phyloP scores from a whole-genome alignment of 2,113 vertebrate genomes.

The Sylvia atricapilla region DNA sequence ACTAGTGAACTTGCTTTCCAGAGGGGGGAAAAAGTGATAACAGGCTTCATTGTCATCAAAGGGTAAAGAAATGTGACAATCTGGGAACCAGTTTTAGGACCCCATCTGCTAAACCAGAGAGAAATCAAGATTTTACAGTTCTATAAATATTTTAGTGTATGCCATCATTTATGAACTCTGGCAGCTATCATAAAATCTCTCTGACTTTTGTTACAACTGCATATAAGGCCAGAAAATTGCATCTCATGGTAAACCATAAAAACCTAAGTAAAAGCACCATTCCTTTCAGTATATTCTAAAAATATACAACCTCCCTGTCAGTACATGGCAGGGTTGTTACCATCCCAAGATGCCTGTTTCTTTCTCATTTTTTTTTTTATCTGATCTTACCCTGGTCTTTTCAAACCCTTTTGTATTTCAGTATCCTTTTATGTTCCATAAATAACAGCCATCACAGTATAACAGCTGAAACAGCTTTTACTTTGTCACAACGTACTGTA shows the following conservation, averaged over 20 bases:
- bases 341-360: conserved; percentile 77
- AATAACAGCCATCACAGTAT: conserved; percentile 67
- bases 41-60: conserved; percentile 78
- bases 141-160: conserved; percentile 90
- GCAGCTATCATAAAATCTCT: conserved; percentile 87
- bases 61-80: conserved; percentile 83
- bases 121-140: conserved; percentile 90
- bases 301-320: conserved; percentile 82
- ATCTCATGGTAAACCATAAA: conserved; percentile 89
- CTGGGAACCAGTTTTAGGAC: conserved; percentile 80
- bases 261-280: conserved; percentile 86
- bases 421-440: conserved; percentile 77
- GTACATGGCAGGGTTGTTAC: conserved; percentile 76
- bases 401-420: conserved; percentile 74
- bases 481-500: conserved; percentile 69
- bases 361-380: conserved; percentile 73
- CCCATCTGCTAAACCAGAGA: conserved; percentile 86
- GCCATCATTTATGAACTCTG: conserved; percentile 89
- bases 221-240: conserved; percentile 89
- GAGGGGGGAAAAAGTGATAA: conserved; percentile 57
- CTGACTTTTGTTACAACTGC: conserved; percentile 88
- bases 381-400: conserved; percentile 78
- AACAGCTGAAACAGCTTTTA: conserved; percentile 77
- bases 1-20: conserved; percentile 70
- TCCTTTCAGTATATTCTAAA: conserved; percentile 87